These are phyloP conservation scores for Pantherophis guttatus DNA, from an alignment of 2,113 vertebrate genomes.

Conservation along the genomic window DNA sequence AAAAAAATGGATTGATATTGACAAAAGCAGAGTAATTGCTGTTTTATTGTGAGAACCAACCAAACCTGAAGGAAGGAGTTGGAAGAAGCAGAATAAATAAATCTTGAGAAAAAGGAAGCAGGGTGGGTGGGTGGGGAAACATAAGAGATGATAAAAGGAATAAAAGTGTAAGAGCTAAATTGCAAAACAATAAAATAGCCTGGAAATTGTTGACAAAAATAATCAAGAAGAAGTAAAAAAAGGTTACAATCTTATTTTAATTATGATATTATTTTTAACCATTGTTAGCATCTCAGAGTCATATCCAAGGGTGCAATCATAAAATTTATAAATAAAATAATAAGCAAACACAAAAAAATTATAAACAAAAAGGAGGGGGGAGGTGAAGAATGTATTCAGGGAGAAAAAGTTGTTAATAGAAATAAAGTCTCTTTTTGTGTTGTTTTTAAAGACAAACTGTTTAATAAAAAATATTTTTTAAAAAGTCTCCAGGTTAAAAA, in stretches of 20 bases:
- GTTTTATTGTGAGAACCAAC: not conserved
- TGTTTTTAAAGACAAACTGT: no score
- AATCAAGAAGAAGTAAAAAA: not conserved
- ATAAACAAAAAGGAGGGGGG: not conserved
- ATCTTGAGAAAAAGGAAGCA: not conserved
- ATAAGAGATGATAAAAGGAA: not conserved
- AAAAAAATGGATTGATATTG: not conserved
- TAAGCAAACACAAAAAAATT: not conserved
- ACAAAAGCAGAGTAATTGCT: not conserved
- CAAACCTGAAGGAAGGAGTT: not conserved
- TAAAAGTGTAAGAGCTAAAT: not conserved
- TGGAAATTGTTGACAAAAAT: not conserved
- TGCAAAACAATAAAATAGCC: not conserved
- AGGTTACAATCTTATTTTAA: not conserved
- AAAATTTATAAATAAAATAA: not conserved
- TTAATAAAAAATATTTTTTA: no score
- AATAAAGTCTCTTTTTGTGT: not conserved
- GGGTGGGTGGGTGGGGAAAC: not conserved
- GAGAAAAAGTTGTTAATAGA: not conserved
- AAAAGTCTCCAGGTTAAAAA: not conserved
- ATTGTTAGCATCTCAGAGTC: not conserved
- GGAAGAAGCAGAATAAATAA: not conserved
- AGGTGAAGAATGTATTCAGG: not conserved
- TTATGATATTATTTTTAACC: not conserved
- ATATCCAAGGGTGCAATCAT: not conserved